Evolutionary conservation across 2,113 vertebrate species (phyloP).

Genomic region (Hypocryptadius cinnamomeus): DNA sequence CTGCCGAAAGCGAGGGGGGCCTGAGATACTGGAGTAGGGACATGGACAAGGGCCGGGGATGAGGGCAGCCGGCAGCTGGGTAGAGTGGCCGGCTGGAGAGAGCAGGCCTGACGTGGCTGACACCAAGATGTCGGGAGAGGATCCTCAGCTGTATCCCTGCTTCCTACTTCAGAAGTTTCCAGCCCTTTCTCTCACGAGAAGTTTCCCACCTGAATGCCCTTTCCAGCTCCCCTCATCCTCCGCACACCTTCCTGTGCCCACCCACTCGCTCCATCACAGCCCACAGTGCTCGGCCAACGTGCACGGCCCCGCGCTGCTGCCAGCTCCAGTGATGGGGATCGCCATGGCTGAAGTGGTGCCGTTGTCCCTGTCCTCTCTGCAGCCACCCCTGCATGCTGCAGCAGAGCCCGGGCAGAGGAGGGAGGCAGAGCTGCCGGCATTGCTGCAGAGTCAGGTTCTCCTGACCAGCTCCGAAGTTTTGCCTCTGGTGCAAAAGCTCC

Average conservation of each 20-base stretch:
- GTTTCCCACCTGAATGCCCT: background rate
- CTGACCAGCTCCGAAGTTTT: conserved; percentile 17
- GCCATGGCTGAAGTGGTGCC: background rate
- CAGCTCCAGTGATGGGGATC: background rate
- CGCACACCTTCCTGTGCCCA: background rate
- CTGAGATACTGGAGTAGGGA: accelerated
- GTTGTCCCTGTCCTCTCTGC: background rate
- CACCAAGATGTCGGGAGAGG: background rate
- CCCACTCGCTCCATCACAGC: accelerated
- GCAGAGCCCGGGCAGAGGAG: background rate
- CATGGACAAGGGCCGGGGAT: accelerated
- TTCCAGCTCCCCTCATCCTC: background rate
- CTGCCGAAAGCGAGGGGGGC: background rate
- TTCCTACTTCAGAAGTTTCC: conserved; percentile 19
- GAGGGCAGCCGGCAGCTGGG: background rate
- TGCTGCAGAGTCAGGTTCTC: background rate
- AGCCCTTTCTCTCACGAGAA: background rate
- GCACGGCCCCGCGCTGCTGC: background rate
- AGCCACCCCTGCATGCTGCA: background rate
- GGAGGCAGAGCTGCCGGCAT: background rate
- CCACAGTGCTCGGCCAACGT: accelerated
- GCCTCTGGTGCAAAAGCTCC: conserved; percentile 1
- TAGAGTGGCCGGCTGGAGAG: background rate
- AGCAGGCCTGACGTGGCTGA: background rate
- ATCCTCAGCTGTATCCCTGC: background rate